Base-by-base conservation (phyloP, 2,797 vertebrate genomes). In the Anableps anableps region DNA sequence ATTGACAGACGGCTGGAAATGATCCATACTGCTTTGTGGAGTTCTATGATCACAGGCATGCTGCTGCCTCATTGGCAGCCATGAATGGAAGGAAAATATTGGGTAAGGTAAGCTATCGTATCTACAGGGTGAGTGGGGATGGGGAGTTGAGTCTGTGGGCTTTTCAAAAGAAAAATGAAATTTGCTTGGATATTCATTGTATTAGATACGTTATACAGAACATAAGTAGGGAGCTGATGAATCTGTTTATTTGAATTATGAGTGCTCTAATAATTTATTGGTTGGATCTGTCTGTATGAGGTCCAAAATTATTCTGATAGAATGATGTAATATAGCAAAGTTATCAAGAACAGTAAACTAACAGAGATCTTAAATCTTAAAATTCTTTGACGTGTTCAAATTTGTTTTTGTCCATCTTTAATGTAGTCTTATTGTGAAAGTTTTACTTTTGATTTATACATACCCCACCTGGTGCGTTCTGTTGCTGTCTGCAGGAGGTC, bases 51-150 rank as follows among this genome's bases (percentile, higher is more conserved):
- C 98, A 99, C 95, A 97, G 97, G 91, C 98, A 99, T 77, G 98
- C 98, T 78, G 98, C 98, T 66, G 98, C 98, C 36, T 98, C 98
- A 0, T 93, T 99, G 92, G 98, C 97, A 88, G 98, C 98, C 76
- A 99, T 99, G 97, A 99, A 99, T 81, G 98, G 98, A 89, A 96
- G 98, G 96, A 99, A 99, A 97, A 99, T 99, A 96, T 97, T 99
- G 97, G 98, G 98, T 97, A 99, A 99, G 98, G 98, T 99, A 98
- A 97, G 96, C 93, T 96, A 95, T 96, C 95, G 64, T 94, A 92
- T 94, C 94, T 96, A 91, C 85, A 93, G 94, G 95, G 96, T 96
- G 95, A 96, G 95, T 96, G 89, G 90, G 93, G 86, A 88, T 10
- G 90, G 91, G 89, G 90, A 89, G 89, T 87, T 88, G 34, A 38